A percentile compares a stretch with the other conserved stretches of the same genome.
These are phyloP conservation scores for Heliconius congener DNA, from an alignment of 1,140 invertebrate species.

Conservation along the genomic window DNA sequence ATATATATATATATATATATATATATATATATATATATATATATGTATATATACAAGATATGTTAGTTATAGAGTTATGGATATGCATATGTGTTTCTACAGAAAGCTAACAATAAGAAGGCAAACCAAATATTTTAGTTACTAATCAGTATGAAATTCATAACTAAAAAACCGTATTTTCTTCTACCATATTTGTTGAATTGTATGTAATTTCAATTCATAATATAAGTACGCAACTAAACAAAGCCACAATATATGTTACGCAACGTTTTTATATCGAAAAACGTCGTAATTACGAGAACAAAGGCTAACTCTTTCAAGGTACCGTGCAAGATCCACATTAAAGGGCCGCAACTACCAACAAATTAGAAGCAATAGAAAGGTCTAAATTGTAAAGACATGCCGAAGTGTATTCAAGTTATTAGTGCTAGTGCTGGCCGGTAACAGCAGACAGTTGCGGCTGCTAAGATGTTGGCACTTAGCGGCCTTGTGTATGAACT, in stretches of 20 bases:
- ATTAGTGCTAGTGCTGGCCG: slow-evolving; percentile 53
- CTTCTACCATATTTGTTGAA: neutral
- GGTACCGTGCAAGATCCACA: slow-evolving; percentile 58
- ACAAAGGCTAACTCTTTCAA: slow-evolving; percentile 64
- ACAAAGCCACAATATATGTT: slow-evolving; percentile 26
- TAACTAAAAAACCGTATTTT: too few relatives aligned
- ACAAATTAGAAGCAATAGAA: slow-evolving; percentile 71
- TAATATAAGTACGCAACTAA: neutral
- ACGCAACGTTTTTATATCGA: slow-evolving; percentile 48
- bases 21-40: too few relatives aligned
- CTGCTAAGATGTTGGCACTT: slow-evolving; percentile 33
- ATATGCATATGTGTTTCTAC: neutral
- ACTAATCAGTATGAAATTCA: too few relatives aligned
- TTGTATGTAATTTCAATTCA: neutral
- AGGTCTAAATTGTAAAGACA: slow-evolving; percentile 63
- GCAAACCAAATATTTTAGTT: neutral
- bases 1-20: too few relatives aligned
- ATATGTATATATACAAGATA: too few relatives aligned
- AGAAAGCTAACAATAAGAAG: neutral
- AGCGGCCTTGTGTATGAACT: slow-evolving; percentile 4
- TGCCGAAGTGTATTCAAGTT: slow-evolving; percentile 60
- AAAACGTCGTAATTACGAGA: slow-evolving; percentile 64
- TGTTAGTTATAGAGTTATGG: neutral
- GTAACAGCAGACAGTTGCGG: slow-evolving; percentile 40
- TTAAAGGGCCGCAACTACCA: slow-evolving; percentile 68